Evolutionary conservation across 2,113 vertebrate genomes (phyloP), one percentile per base, ranked within the genome.

Genomic region (Dicentrarchus labrax): DNA sequence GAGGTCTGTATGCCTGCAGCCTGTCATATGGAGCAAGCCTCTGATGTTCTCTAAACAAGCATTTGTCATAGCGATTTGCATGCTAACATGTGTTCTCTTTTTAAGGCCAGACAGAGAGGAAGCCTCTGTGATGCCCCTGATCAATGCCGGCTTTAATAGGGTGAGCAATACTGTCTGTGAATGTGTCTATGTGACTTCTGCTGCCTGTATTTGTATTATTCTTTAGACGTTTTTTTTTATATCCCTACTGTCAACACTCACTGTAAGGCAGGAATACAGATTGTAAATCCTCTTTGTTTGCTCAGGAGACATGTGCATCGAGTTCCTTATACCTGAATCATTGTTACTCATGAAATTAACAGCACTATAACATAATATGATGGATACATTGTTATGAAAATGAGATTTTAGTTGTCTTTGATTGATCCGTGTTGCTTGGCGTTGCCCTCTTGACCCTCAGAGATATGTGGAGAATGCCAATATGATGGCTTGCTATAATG

Each of bases 401-500:
- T n/a, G 5, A 11, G 16, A 17, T 71, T 80, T 67, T 41, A 10
- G 39, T 66, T 61, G n/a, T 54, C n/a, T 57, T 47, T 87, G 36
- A 66, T n/a, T 90, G 87, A 82, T 60, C 41, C 15, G 2, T 86
- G 86, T 30, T 82, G 73, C 80, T 54, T 45, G 45, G 15, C 48
- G 21, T 78, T 85, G 69, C 45, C 64, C 82, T 94, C 50, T 30
- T 94, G 83, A 87, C 90, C 81, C 76, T 8, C 93, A 99, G 98
- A 96, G 98, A 93, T 99, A 97, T 71, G 76, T 97, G 87, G 98
- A 99, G 93, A 98, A 99, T 94, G 93, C 96, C 82, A 98, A 96
- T 86, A 93, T 97, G 94, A 98, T 97, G 97, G 96, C 97, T 90
- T 99, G 98, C 92, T 99, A 99, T 95, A 98, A 99, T 85, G 98